Conservation (phyloP, 2,113 vertebrate species). For the Brachypteracias leptosomus region DNA sequence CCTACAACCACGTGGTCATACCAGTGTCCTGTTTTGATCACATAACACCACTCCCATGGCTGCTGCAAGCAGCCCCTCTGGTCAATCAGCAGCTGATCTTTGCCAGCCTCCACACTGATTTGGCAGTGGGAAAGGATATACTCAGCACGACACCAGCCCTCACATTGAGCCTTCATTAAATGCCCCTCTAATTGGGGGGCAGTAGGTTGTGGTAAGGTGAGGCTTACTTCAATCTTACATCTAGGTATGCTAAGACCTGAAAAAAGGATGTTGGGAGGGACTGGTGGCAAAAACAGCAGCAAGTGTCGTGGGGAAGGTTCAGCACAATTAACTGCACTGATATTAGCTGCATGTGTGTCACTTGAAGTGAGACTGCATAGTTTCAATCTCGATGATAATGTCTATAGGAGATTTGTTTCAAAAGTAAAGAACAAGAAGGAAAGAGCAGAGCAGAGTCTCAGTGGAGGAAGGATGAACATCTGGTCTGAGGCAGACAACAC, state of each 20-base stretch:
- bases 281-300: neutral
- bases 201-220: neutral
- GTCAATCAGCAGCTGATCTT: neutral
- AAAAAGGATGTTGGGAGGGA: neutral
- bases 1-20: neutral
- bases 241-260: neutral
- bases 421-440: constrained; percentile 3
- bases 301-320: neutral
- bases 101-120: neutral
- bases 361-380: neutral
- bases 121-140: neutral
- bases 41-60: neutral
- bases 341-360: neutral
- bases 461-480: constrained; percentile 54
- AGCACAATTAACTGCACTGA: neutral
- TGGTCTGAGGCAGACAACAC: constrained; percentile 39
- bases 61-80: neutral
- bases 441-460: constrained; percentile 21
- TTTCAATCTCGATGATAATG: neutral
- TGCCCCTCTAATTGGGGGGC: neutral
- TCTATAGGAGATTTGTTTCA: neutral
- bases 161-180: neutral
- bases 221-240: neutral
- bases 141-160: neutral
- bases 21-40: neutral